A percentile compares a stretch with the other conserved stretches of the same genome.
Conservation (phyloP, 2,888 invertebrate genomes). For the Diadegma fenestrale region DNA sequence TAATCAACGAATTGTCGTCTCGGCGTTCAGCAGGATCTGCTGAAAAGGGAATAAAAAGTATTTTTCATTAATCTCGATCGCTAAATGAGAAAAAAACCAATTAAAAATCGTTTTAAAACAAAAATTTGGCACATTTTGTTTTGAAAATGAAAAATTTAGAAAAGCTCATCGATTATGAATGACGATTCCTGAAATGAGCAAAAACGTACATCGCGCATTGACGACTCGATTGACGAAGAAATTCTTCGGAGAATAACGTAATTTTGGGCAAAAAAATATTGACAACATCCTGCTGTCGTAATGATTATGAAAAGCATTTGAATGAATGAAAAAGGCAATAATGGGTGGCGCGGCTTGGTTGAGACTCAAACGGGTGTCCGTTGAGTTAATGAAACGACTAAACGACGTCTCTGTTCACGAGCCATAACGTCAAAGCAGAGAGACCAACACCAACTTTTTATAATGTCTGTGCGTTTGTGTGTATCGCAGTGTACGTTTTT, state of each 20-base stretch:
- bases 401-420: constrained; percentile 63
- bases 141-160: neutral
- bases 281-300: neutral
- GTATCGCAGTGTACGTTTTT: neutral
- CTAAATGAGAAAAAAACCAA: neutral
- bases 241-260: neutral
- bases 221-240: constrained; percentile 9
- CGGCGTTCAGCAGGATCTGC: neutral
- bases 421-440: constrained; percentile 42
- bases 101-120: neutral
- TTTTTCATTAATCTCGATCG: neutral
- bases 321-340: constrained; percentile 29
- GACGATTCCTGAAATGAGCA: neutral
- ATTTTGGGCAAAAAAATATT: neutral
- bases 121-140: neutral
- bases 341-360: constrained; percentile 4
- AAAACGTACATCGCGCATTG: neutral
- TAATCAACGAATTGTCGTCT: neutral
- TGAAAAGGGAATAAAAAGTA: neutral
- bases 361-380: constrained; percentile 56
- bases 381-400: constrained; percentile 67
- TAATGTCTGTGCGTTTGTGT: constrained; percentile 13
- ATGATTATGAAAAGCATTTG: constrained; percentile 1
- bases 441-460: constrained; percentile 45
- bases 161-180: neutral